These are phyloP conservation scores for Phymatocera aterrima DNA, from an alignment of 2,888 invertebrate genomes.

Conservation along the genomic window DNA sequence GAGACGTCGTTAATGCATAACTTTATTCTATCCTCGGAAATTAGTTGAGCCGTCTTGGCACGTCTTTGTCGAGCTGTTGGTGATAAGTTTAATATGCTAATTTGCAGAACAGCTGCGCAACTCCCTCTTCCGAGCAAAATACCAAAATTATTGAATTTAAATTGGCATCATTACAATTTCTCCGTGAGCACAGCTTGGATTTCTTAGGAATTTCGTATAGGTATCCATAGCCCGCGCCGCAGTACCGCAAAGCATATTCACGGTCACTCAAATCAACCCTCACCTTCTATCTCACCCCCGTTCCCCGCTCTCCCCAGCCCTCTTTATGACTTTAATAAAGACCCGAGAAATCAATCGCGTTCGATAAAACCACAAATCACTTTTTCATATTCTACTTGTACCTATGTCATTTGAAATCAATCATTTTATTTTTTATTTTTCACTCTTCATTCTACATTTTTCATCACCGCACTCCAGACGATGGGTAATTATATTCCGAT, in stretches of 20 bases:
- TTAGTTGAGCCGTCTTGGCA: constrained; percentile 74
- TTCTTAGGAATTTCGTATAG: constrained; percentile 23
- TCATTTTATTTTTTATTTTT: constrained; percentile 4
- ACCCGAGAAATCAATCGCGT: not conserved
- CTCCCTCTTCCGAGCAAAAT: constrained; percentile 65
- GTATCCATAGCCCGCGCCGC: not conserved
- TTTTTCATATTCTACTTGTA: not conserved
- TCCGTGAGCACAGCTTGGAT: constrained; percentile 50
- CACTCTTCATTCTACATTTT: constrained; percentile 2
- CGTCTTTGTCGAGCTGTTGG: constrained; percentile 74
- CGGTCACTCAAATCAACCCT: not conserved
- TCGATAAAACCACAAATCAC: not conserved
- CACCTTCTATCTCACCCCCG: no score
- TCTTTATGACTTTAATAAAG: not conserved
- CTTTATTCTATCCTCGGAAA: constrained; percentile 74
- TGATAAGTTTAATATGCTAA: constrained; percentile 75
- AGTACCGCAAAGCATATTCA: constrained; percentile 18
- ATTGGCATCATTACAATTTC: constrained; percentile 74
- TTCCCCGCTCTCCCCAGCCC: no score
- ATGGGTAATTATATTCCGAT: constrained; percentile 23
- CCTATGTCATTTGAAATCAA: constrained; percentile 8
- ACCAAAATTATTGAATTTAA: constrained; percentile 75
- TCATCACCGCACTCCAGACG: not conserved
- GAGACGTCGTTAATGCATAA: constrained; percentile 56
- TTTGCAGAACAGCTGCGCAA: constrained; percentile 73